Evolutionary conservation across 2,797 vertebrate species (phyloP), one percentile per base, ranked within the genome.

Genomic region (Nannoperca obscura): DNA sequence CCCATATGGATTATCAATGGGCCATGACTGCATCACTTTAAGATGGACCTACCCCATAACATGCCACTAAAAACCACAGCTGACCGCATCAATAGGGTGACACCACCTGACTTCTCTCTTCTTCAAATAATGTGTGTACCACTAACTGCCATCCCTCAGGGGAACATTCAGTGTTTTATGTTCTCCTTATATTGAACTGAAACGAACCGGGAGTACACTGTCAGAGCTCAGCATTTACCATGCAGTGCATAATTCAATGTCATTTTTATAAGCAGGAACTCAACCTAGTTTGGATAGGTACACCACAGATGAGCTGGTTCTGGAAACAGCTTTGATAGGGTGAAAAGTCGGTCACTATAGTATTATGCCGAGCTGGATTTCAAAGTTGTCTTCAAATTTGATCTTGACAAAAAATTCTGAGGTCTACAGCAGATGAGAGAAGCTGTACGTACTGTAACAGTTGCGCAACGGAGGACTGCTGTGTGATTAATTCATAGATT

Each of bases 181-280:
- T 77, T 60, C 22, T 61, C 57, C 46, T 84, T 65, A 61, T 67
- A 79, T 62, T 81, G 55, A 84, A 79, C 68, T 47, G 75, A 87
- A 81, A 72, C 30, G 14, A 80, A 71, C 85, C 34, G 47, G 58
- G 61, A 78, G 58, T 36, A 46, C 66, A 36, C 70, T 14, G 75
- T 69, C 60, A 11, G 52, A 80, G 78, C 86, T 90, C 79, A 84
- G 81, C 90, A 83, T 94, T 93, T 92, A 92, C 76, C 57, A 65
- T 57, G 69, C 79, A 10, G 76, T 94, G 85, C 86, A 95, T 94
- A 89, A 93, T 94, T 92, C 86, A 94, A 87, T 94, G 81, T 82
- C 76, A 85, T 59, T 88, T 91, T 93, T 34, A 93, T 88, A 73
- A 84, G 54, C 11, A 30, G 63, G 40, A 92, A 76, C 71, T 76